Percentiles rank a stretch among this genome's conserved stretches.
phyloP scores from a whole-genome alignment of 2,888 invertebrate species.

The Himalopsyche kuldschensis region DNA sequence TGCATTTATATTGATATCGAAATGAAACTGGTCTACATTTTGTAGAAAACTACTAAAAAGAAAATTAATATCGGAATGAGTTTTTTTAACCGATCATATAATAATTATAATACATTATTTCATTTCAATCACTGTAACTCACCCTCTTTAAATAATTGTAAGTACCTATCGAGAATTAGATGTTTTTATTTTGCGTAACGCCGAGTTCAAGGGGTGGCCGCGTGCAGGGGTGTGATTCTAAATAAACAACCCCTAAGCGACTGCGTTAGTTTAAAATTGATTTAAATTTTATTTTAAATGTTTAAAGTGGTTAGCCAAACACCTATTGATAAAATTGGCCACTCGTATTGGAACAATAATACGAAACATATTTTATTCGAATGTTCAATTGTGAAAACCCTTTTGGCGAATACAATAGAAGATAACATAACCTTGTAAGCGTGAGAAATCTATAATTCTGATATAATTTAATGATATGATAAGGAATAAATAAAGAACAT shows the following conservation, averaged over 20 bases:
- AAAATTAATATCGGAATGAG: no score
- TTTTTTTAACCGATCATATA: no score
- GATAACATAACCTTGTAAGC: not conserved
- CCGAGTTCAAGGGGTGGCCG: not conserved
- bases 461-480: not conserved
- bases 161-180: not conserved
- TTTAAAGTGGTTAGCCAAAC: not conserved
- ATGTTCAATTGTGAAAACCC: conserved; percentile 1
- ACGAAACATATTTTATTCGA: conserved; percentile 13
- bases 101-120: not conserved
- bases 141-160: conserved; percentile 16
- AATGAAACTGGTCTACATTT: no score
- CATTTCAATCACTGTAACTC: conserved; percentile 1
- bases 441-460: not conserved
- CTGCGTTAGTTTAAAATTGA: conserved; percentile 14
- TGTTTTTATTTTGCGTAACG: conserved; percentile 31
- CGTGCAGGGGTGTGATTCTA: conserved; percentile 24
- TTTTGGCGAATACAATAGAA: not conserved
- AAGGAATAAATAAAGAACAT: no score
- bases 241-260: conserved; percentile 23
- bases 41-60: no score
- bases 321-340: not conserved
- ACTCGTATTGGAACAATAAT: not conserved
- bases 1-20: no score
- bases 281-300: conserved; percentile 19